Evolutionary conservation across 30 jellyfish, hydroid and myxozoan genomes (phyloP).

Genomic region (Mastigias papua): DNA sequence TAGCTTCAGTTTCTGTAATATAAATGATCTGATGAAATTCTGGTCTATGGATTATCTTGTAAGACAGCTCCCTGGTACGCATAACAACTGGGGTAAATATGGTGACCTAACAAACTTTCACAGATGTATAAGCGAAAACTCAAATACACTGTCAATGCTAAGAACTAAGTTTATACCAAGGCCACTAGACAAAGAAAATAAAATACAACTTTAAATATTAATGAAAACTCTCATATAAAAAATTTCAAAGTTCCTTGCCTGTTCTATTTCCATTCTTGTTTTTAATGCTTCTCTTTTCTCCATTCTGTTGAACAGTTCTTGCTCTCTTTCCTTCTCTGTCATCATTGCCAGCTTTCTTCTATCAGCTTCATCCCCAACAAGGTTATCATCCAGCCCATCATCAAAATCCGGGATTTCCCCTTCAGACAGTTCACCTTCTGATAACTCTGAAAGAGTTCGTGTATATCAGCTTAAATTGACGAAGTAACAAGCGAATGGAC

Average conservation of each 20-base stretch:
- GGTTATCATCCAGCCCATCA: constrained; percentile 91
- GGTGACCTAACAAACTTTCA: too few relatives aligned
- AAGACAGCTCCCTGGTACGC: too few relatives aligned
- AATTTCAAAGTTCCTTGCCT: too few relatives aligned
- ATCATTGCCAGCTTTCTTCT: constrained; percentile 79
- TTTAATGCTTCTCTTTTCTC: constrained; percentile 92
- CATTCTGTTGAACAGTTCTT: constrained; percentile 87
- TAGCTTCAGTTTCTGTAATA: constrained; percentile 48
- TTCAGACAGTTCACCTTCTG: constrained; percentile 84
- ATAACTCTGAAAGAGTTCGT: constrained; percentile 24
- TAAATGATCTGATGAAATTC: neutral
- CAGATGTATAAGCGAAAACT: too few relatives aligned
- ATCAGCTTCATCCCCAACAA: constrained; percentile 94
- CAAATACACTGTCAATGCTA: too few relatives aligned
- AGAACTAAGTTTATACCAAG: too few relatives aligned
- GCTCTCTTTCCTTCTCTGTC: constrained; percentile 97
- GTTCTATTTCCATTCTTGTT: constrained; percentile 87
- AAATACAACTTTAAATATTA: neutral
- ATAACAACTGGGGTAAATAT: too few relatives aligned
- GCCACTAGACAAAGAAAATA: too few relatives aligned
- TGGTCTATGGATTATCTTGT: too few relatives aligned
- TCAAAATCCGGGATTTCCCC: constrained; percentile 90
- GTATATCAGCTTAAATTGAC: neutral
- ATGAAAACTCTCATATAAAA: too few relatives aligned
- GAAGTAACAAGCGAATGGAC: neutral